Conservation (phyloP, 1,140 invertebrate species). For the Teleopsis dalmanni region DNA sequence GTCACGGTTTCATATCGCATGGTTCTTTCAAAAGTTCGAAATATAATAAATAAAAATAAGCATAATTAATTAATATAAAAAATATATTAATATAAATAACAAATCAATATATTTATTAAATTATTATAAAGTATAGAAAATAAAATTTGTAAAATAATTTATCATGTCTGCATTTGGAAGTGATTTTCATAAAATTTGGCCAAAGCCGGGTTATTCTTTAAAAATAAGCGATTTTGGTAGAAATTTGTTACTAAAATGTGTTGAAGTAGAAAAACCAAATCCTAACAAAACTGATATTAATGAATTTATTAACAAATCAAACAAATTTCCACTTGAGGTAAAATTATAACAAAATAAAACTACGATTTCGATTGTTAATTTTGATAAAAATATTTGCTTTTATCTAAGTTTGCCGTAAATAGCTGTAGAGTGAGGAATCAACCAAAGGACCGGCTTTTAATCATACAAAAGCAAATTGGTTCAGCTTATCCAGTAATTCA, state of each 20-base stretch:
- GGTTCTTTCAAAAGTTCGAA: too few species aligned
- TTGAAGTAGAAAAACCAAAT: slow-evolving; percentile 10
- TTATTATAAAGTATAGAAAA: not conserved
- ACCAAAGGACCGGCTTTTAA: slow-evolving; percentile 11
- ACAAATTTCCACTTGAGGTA: slow-evolving; percentile 16
- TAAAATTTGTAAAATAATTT: too few species aligned
- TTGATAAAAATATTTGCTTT: not conserved
- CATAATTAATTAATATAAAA: not conserved
- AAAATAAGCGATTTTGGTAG: slow-evolving; percentile 11
- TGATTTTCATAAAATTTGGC: slow-evolving; percentile 15
- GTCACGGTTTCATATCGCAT: too few species aligned
- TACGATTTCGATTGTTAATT: not conserved
- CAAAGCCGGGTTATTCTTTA: slow-evolving; percentile 4
- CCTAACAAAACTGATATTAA: slow-evolving; percentile 6
- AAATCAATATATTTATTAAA: not conserved
- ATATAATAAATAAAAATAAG: not conserved
- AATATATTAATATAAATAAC: not conserved
- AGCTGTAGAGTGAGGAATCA: slow-evolving; percentile 13
- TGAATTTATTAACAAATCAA: slow-evolving; percentile 13
- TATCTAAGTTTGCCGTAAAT: slow-evolving; percentile 16
- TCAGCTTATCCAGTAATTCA: slow-evolving; percentile 38
- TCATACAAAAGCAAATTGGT: slow-evolving; percentile 24
- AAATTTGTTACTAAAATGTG: slow-evolving; percentile 12
- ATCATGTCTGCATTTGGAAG: slow-evolving; percentile 9
- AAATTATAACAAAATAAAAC: not conserved